phyloP scores from a whole-genome alignment of 2,113 vertebrate species.

The Cephalopholis sonnerati region DNA sequence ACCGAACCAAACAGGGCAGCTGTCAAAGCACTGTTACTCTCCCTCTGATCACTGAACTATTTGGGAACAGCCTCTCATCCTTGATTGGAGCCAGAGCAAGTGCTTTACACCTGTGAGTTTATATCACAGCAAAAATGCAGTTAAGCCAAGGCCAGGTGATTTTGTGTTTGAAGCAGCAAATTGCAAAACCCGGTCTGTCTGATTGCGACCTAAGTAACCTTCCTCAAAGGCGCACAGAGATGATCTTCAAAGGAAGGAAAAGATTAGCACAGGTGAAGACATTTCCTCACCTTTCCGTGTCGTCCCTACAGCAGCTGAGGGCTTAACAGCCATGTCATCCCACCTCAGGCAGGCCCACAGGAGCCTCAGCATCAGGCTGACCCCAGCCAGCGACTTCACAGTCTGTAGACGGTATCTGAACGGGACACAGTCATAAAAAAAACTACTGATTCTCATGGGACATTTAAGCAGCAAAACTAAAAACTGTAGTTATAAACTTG shows the following conservation, averaged over 20 bases:
- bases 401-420: constrained; percentile 91
- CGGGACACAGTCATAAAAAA: not conserved
- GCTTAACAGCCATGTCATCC: constrained; percentile 99
- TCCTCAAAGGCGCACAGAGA: not conserved
- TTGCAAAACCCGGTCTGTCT: too few relatives aligned
- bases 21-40: too few relatives aligned
- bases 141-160: too few relatives aligned
- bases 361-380: constrained; percentile 96
- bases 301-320: constrained; percentile 91
- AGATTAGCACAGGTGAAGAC: not conserved
- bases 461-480: too few relatives aligned
- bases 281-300: constrained; percentile 91
- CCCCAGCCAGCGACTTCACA: constrained; percentile 94
- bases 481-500: too few relatives aligned
- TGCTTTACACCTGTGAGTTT: too few relatives aligned
- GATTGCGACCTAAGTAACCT: not conserved
- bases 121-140: too few relatives aligned
- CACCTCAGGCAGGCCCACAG: constrained; percentile 97
- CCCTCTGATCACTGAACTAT: too few relatives aligned
- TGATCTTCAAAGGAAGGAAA: not conserved
- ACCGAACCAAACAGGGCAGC: too few relatives aligned
- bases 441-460: not conserved
- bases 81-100: too few relatives aligned
- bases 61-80: too few relatives aligned
- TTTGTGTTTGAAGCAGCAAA: too few relatives aligned